These are phyloP conservation scores for Corythornis cristatus DNA, from an alignment of 2,113 vertebrate genomes.

Conservation along the genomic window DNA sequence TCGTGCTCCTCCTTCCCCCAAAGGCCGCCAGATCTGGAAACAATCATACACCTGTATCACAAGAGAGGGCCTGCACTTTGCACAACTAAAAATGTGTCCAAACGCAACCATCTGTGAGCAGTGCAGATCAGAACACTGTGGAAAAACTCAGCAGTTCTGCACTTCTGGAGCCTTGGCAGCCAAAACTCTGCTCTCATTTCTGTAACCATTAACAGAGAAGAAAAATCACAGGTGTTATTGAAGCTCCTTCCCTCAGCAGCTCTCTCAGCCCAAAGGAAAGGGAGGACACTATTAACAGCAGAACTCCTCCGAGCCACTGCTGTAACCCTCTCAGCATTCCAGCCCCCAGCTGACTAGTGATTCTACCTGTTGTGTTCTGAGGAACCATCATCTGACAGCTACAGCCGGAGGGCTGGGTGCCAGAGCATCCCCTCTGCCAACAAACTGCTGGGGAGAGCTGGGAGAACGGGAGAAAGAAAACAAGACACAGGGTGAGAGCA, in stretches of 20 bases:
- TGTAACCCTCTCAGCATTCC: neutral
- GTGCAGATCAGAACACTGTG: neutral
- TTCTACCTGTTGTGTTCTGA: neutral
- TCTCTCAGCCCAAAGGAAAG: neutral
- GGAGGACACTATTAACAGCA: neutral
- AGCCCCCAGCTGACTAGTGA: neutral
- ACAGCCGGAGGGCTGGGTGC: neutral
- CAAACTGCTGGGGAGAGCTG: neutral
- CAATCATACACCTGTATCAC: fast-evolving
- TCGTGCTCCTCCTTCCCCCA: neutral
- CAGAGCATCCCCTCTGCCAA: neutral
- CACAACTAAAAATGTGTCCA: neutral
- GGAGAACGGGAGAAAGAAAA: neutral
- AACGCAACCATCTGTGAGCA: neutral
- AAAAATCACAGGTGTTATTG: neutral
- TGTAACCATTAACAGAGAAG: neutral
- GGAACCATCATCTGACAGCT: fast-evolving
- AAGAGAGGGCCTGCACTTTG: fast-evolving
- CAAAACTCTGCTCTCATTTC: neutral
- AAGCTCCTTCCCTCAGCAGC: neutral
- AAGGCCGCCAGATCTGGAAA: neutral
- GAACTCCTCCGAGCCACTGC: neutral
- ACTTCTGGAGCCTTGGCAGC: neutral
- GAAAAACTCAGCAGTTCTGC: neutral
- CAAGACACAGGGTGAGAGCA: neutral